Evolutionary conservation across 1,140 invertebrate genomes (phyloP), one percentile per base, ranked within the genome.

Genomic region (Melipona quadrifasciata): DNA sequence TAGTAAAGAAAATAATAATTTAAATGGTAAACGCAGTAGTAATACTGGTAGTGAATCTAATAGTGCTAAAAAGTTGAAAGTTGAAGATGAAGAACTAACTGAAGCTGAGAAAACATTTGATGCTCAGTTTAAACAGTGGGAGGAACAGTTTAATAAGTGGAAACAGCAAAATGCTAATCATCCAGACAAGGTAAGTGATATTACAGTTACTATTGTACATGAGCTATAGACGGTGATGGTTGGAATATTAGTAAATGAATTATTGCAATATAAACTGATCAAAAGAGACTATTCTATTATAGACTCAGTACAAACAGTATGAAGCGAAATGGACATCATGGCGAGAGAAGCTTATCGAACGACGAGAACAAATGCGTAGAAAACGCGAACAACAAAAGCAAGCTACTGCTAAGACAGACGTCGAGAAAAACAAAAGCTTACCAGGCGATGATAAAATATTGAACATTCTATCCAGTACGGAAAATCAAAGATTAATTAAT

Each of bases 101-200:
- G 96, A 97, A 91, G 96, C 97, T 87, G 97, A 98, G 92, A 97
- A 96, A 92, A 96, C 96, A 70, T 98, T 98, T 94, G 97, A 98
- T 91, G 96, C 96, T 79, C 96, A 98, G 90, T 98, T 98, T 91
- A 96, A 96, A 91, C 96, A 97, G 90, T 98, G 97, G 97, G 97
- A 98, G 93, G 96, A 97, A 86, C 96, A 98, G 90, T 98, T 98
- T 91, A 96, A 97, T 87, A 97, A 97, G 88, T 98, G 97, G 97
- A 97, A 97, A 92, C 95, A 96, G 83, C 97, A 97, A 91, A 98
- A 98, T 95, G 96, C 96, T 34, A 97, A 97, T 93, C 97, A 98
- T 95, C 97, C 97, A 24, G 97, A 98, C 91, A 97, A 97, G 94
- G 96, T 96, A 94, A 93, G 91, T 93, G 39, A 75, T 79, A 19